phyloP scores from a whole-genome alignment of 2,113 vertebrate species.

The Porphyrio hochstetteri region DNA sequence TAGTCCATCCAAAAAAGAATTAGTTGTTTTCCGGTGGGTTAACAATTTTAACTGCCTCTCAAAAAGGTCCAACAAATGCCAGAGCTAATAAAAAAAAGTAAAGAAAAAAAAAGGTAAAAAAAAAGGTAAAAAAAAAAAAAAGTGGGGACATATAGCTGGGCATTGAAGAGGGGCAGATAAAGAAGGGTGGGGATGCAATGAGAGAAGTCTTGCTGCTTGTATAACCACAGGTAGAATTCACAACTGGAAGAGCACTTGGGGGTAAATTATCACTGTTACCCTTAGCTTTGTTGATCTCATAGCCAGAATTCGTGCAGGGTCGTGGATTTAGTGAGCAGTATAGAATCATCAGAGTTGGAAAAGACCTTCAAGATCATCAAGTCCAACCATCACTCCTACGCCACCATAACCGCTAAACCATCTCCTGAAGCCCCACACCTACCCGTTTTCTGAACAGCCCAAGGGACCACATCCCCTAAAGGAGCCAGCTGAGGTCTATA shows the following conservation, averaged over 20 bases:
- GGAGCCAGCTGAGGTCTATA: not conserved
- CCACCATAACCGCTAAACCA: no score
- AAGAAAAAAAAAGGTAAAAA: no score
- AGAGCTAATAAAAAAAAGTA: not conserved
- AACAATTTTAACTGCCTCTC: not conserved
- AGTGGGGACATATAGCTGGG: not conserved
- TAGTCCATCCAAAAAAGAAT: not conserved
- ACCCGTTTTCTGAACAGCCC: no score
- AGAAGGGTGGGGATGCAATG: not conserved
- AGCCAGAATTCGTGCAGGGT: not conserved
- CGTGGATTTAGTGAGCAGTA: not conserved
- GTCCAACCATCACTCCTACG: no score
- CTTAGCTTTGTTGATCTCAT: not conserved
- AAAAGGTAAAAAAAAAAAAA: no score
- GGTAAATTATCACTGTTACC: not conserved
- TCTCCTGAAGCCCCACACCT: no score
- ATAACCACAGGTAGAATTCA: not conserved
- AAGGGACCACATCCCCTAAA: not conserved
- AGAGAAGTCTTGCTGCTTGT: not conserved
- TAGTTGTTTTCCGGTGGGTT: not conserved
- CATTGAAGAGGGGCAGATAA: not conserved
- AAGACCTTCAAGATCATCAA: no score
- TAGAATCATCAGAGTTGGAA: no score
- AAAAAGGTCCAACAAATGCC: not conserved
- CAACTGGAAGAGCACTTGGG: not conserved